Evolutionary conservation across 2,797 vertebrate genomes (phyloP).

Genomic region (Danio aesculapii): DNA sequence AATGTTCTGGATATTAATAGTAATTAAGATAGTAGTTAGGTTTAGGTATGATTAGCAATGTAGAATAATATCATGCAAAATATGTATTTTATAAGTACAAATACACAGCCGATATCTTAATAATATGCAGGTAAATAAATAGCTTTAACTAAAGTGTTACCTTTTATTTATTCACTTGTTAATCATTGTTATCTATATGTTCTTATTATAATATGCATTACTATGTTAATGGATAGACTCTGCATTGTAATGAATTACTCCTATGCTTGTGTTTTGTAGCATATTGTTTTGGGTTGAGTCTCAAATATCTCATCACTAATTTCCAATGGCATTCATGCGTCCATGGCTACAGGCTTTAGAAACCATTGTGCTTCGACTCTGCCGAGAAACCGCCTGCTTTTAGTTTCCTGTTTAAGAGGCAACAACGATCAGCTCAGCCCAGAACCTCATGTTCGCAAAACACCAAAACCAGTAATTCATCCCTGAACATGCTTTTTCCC

Average conservation of each 20-base stretch:
- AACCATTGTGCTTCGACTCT: slow-evolving; percentile 19
- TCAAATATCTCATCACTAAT: slow-evolving; percentile 19
- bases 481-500: slow-evolving; percentile 33
- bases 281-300: slow-evolving; percentile 31
- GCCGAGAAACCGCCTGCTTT: slow-evolving; percentile 32
- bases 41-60: too few relatives aligned
- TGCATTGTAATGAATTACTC: neutral
- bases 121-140: too few relatives aligned
- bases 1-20: too few relatives aligned
- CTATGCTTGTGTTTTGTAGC: neutral
- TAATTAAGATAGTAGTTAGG: too few relatives aligned
- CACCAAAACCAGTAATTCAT: slow-evolving; percentile 44
- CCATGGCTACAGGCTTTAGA: slow-evolving; percentile 38
- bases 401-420: slow-evolving; percentile 41
- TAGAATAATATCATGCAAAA: neutral
- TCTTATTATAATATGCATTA: neutral
- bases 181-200: neutral
- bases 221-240: neutral
- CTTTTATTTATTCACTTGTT: too few relatives aligned
- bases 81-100: neutral
- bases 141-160: too few relatives aligned
- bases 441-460: slow-evolving; percentile 42
- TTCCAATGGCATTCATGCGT: neutral
- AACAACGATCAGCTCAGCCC: slow-evolving; percentile 17
- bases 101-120: too few relatives aligned